Evolutionary conservation across 35 echinoderm and acorn worm species (phyloP).

Genomic region (Ophiothrix spiculata): DNA sequence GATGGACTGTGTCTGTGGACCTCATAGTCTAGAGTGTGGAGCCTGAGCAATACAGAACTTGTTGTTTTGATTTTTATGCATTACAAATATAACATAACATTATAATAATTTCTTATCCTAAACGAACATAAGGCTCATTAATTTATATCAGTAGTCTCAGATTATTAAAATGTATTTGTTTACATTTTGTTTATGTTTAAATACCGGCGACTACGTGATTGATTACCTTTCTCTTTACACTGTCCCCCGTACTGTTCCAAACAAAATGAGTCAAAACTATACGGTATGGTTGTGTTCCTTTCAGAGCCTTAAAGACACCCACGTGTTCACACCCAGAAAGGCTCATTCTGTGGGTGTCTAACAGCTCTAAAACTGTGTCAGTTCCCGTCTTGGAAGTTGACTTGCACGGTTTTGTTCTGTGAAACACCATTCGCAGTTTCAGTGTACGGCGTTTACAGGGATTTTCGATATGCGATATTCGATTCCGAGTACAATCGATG

Average conservation of each 20-base stretch:
- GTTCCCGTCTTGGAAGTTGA: constrained; percentile 1
- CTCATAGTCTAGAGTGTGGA: no score
- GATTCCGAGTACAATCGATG: constrained; percentile 14
- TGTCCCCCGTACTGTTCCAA: constrained; percentile 71
- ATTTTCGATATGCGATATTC: constrained; percentile 13
- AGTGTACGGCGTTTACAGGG: constrained; percentile 1
- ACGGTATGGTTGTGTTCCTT: constrained; percentile 84
- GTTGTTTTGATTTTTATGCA: no score
- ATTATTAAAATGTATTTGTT: no score
- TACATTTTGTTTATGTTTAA: no score
- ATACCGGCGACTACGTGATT: no score
- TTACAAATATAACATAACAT: no score
- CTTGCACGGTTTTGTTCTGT: neutral
- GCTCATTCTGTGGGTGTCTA: constrained; percentile 68
- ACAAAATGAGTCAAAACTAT: constrained; percentile 89
- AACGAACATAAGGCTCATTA: no score
- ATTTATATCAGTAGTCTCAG: no score
- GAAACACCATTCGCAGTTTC: neutral
- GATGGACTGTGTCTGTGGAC: no score
- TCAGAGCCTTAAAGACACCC: constrained; percentile 81
- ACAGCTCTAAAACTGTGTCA: neutral
- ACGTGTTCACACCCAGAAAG: constrained; percentile 92
- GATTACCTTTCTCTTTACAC: constrained; percentile 86
- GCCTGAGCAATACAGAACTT: no score
- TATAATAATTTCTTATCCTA: no score